These are phyloP conservation scores for Menura novaehollandiae DNA, from an alignment of 2,113 vertebrate species.

Conservation along the genomic window DNA sequence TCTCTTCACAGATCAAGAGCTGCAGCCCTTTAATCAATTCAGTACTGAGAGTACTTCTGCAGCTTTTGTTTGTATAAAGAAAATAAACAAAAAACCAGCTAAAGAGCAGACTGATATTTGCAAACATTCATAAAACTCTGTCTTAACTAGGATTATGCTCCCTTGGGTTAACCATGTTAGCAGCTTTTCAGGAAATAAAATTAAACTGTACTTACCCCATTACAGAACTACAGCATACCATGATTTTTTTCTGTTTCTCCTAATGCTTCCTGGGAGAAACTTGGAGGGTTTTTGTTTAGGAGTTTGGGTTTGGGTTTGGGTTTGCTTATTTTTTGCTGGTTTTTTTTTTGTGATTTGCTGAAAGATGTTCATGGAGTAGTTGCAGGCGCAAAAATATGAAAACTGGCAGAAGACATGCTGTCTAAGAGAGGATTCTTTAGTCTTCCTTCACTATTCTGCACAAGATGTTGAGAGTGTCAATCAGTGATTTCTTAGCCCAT, in stretches of 20 bases:
- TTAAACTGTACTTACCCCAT: background rate
- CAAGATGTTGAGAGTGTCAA: background rate
- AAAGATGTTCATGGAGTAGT: background rate
- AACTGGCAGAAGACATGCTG: background rate
- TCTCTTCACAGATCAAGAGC: background rate
- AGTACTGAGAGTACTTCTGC: background rate
- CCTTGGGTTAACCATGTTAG: background rate
- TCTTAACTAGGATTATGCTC: background rate
- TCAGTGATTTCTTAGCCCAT: background rate
- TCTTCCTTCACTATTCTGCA: background rate
- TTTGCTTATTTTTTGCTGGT: accelerated
- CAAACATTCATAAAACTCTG: background rate
- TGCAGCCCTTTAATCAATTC: background rate
- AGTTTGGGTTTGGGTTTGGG: background rate
- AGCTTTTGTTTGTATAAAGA: background rate
- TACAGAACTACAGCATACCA: background rate
- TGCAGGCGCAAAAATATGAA: background rate
- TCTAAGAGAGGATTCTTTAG: background rate
- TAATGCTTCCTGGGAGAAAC: background rate
- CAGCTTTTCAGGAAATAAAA: background rate
- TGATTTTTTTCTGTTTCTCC: background rate
- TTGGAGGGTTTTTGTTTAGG: background rate
- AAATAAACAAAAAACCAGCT: background rate
- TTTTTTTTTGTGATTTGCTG: background rate
- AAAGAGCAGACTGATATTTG: background rate